These are phyloP conservation scores for Bucorvus abyssinicus DNA, from an alignment of 2,797 vertebrate genomes.

Conservation along the genomic window DNA sequence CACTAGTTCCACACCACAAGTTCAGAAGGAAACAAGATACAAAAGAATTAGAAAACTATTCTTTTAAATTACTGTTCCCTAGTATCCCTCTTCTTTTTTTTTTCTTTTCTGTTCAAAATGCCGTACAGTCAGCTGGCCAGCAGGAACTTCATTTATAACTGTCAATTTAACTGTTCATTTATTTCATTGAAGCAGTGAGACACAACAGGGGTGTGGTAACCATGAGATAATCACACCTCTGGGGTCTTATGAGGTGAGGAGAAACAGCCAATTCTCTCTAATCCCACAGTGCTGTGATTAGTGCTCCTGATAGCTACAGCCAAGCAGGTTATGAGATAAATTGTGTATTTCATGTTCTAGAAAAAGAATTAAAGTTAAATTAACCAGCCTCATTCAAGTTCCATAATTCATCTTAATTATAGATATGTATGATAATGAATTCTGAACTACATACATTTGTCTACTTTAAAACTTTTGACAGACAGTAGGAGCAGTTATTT, in stretches of 20 bases:
- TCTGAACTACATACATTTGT: not conserved
- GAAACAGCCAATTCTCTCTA: slow-evolving; percentile 68
- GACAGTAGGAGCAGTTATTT: not conserved
- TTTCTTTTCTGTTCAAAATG: not conserved
- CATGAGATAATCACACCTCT: slow-evolving; percentile 70
- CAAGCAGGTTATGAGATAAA: slow-evolving; percentile 59
- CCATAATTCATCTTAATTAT: slow-evolving; percentile 34
- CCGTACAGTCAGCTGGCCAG: slow-evolving; percentile 52
- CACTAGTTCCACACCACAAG: not conserved
- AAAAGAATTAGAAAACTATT: not conserved
- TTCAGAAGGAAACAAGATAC: not conserved
- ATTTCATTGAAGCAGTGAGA: slow-evolving; percentile 64
- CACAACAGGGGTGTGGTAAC: slow-evolving; percentile 70
- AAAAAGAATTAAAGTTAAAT: slow-evolving; percentile 44
- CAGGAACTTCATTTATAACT: slow-evolving; percentile 68
- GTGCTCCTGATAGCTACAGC: slow-evolving; percentile 55
- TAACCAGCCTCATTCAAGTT: slow-evolving; percentile 21
- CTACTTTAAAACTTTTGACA: slow-evolving; percentile 10
- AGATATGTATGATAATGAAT: not conserved
- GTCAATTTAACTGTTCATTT: slow-evolving; percentile 73
- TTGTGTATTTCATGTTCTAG: slow-evolving; percentile 28
- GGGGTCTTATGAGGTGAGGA: slow-evolving; percentile 52
- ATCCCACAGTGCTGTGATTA: slow-evolving; percentile 65
- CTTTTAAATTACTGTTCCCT: not conserved
- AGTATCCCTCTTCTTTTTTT: not conserved